Evolutionary conservation across 2,113 vertebrate species (phyloP).

Genomic region (Stegastes partitus): DNA sequence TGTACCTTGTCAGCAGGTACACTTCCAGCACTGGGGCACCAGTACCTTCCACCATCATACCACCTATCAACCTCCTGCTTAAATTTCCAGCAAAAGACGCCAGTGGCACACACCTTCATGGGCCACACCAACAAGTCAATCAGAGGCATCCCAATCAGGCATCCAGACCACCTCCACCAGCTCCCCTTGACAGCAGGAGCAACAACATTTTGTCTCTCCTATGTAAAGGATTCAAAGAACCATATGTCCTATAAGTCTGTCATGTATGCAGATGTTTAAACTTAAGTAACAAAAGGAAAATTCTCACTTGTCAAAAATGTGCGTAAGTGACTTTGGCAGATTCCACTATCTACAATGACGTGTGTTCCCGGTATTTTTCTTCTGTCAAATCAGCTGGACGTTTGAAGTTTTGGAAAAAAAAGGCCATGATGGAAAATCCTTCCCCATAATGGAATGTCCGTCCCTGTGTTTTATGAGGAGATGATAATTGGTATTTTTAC

Average conservation of each 20-base stretch:
- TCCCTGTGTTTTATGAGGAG: conserved; percentile 53
- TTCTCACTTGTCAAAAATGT: conserved; percentile 29
- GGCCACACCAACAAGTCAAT: no score
- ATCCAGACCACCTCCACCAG: no score
- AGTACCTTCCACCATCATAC: no score
- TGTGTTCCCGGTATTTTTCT: conserved; percentile 37
- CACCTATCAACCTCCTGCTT: no score
- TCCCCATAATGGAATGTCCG: conserved; percentile 35
- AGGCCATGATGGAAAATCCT: conserved; percentile 64
- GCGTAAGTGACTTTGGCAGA: conserved; percentile 55
- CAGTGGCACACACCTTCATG: no score
- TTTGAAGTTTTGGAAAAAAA: conserved; percentile 65
- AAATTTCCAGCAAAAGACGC: no score
- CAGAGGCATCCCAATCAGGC: no score
- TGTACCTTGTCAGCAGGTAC: no score
- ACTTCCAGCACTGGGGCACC: no score
- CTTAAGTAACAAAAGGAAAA: conserved; percentile 43
- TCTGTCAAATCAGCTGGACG: conserved; percentile 67
- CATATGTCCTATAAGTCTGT: background rate
- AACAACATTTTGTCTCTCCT: no score
- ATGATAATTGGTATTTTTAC: conserved; percentile 65
- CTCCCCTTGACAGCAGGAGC: no score
- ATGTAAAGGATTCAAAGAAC: background rate
- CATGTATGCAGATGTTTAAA: conserved; percentile 7
- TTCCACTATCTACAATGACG: conserved; percentile 37